Base-by-base conservation (phyloP, 2,888 invertebrate species). In the Notodonta dromedarius region DNA sequence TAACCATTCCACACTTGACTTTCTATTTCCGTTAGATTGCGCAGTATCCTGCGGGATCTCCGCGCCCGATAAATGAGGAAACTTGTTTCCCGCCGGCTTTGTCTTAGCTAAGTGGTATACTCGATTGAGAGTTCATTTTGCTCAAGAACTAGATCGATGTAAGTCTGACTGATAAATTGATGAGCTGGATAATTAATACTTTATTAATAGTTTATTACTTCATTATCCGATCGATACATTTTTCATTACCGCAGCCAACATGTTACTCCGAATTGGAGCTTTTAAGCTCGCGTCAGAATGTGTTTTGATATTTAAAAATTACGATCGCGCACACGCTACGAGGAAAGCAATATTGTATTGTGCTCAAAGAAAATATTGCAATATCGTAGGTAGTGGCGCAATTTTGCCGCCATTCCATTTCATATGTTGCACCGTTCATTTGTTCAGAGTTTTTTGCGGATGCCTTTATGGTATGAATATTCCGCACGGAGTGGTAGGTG, bases 21-120 rank as follows among this genome's bases (percentile, higher is more conserved):
- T 89, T 90, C 88, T 87, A 90, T 90, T 89, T 89, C 87, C 89
- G 79, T 76, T 78, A 78, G 80, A 86, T 87, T 82, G 84, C 69
- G 63, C 77, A 78, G 77, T 85, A 87, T 87, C 89, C 86, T 84
- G 70, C 71, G 82, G 83, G 83, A 88, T 84, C 83, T 85, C 73
- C 69, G 72, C 72, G 69, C 73, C 73, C 82, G 80, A 86, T 88
- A 88, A 89, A 89, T 86, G 87, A 86, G 83, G 82, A 83, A 87
- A 86, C 82, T 85, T 80, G 79, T 79, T 86, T 83, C 80, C 79
- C 73, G 74, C 74, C 72, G 78, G 77, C 84, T 86, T 89, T 86
- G 84, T 88, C 82, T 85, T 75, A 74, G 79, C 71, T 80, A 86
- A 83, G 76, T 81, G 73, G 76, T 71, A 77, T 79, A 75, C 74